Percentiles rank a stretch among this genome's conserved stretches.
Conservation (phyloP, 2,888 invertebrate genomes). For the Villa cingulata region DNA sequence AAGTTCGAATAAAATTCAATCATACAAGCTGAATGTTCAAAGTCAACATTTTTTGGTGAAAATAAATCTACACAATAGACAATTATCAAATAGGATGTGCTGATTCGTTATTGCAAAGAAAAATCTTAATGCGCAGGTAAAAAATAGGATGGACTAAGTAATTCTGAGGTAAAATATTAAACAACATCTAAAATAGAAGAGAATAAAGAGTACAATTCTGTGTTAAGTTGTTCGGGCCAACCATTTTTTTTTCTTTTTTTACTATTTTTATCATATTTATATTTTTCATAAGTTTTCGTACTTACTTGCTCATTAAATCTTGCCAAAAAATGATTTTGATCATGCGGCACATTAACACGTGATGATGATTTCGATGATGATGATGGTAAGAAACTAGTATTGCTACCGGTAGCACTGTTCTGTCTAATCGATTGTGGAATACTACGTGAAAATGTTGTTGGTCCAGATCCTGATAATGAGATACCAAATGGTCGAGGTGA, state of each 20-base stretch:
- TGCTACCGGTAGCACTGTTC: slow-evolving; percentile 17
- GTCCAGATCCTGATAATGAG: slow-evolving; percentile 12
- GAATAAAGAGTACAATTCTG: no score
- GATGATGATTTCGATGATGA: not conserved
- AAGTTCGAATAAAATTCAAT: no score
- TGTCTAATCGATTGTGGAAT: slow-evolving; percentile 23
- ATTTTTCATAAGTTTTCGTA: slow-evolving; percentile 2
- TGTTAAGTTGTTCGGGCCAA: no score
- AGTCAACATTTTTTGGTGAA: no score
- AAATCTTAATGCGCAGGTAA: no score
- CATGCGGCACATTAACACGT: slow-evolving; percentile 32
- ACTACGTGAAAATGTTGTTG: slow-evolving; percentile 24
- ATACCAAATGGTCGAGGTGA: slow-evolving; percentile 35
- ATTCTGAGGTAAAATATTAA: no score
- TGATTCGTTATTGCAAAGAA: no score
- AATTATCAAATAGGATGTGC: no score
- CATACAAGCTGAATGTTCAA: no score
- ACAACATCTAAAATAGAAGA: no score
- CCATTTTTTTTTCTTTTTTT: not conserved
- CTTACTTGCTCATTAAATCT: slow-evolving; percentile 33
- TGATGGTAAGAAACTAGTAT: not conserved
- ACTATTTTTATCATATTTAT: not conserved
- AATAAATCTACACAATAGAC: no score
- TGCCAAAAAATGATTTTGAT: slow-evolving; percentile 33
- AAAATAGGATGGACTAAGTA: no score